Conservation (phyloP, 2,888 invertebrate genomes). For the Eurytoma californica region DNA sequence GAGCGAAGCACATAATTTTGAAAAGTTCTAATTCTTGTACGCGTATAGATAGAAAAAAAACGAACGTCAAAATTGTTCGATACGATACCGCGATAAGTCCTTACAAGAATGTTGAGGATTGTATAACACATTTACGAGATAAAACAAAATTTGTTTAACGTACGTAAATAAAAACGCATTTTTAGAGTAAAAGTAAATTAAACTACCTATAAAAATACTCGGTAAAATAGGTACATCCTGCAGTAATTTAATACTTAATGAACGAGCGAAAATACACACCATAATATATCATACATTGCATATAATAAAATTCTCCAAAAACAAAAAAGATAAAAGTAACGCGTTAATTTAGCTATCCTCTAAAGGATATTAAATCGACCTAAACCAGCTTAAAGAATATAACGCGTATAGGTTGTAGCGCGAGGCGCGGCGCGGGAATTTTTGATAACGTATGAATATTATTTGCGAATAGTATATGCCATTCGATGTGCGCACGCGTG, state of each 20-base stretch:
- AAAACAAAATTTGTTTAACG: background rate
- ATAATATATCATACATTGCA: conserved; percentile 7
- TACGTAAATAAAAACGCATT: conserved; percentile 13
- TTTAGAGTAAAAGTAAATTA: background rate
- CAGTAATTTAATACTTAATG: conserved; percentile 62
- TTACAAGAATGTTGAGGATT: background rate
- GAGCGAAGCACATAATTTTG: no score
- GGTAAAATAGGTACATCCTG: conserved; percentile 57
- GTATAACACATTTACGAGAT: background rate
- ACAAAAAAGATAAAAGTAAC: no score
- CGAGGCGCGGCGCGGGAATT: background rate
- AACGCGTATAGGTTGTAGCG: no score
- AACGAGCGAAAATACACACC: conserved; percentile 9
- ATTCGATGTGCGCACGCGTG: background rate
- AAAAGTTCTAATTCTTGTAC: no score
- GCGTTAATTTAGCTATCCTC: no score
- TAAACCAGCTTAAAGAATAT: no score
- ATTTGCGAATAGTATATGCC: conserved; percentile 21
- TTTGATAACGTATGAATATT: conserved; percentile 15
- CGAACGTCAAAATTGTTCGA: conserved; percentile 16
- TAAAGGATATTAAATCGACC: no score
- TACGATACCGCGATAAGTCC: conserved; percentile 6
- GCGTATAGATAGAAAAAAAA: background rate
- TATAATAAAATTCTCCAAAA: background rate
- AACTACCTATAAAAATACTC: conserved; percentile 48